phyloP scores from a whole-genome alignment of 1,140 invertebrate species.

The Muscidifurax raptorellus region DNA sequence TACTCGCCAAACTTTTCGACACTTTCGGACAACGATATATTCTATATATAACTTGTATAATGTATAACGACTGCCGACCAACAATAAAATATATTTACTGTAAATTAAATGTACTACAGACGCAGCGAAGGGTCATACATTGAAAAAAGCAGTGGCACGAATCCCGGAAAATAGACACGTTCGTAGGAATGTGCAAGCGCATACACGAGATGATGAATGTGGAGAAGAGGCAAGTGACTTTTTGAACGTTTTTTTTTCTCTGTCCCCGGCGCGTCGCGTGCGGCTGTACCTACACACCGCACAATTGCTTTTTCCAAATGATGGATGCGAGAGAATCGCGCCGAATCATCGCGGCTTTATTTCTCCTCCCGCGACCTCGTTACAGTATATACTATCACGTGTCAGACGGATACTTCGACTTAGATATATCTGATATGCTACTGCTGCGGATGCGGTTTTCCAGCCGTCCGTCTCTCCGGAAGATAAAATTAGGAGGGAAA shows the following conservation, averaged over 20 bases:
- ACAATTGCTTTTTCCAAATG: constrained; percentile 17
- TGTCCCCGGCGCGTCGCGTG: background rate
- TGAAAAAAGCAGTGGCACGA: constrained; percentile 10
- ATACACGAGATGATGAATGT: constrained; percentile 18
- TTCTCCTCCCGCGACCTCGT: background rate
- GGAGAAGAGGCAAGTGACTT: background rate
- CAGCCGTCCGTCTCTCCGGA: too few species aligned
- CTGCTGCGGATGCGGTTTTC: too few species aligned
- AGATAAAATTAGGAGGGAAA: background rate
- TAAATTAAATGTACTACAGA: too few species aligned
- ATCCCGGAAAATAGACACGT: constrained; percentile 13
- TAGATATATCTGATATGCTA: background rate
- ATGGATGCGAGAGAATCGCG: constrained; percentile 16
- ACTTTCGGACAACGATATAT: background rate
- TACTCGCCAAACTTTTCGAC: background rate
- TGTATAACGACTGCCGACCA: too few species aligned
- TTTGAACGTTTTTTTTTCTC: constrained; percentile 22
- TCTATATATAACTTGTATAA: too few species aligned
- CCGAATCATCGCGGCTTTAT: constrained; percentile 14
- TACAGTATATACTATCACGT: background rate
- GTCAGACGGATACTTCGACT: background rate
- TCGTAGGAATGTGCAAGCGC: too few species aligned
- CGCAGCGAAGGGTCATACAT: too few species aligned
- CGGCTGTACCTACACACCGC: background rate
- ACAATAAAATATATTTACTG: too few species aligned